Evolutionary conservation across 2,797 vertebrate genomes (phyloP), one percentile per base, ranked within the genome.

Genomic region (Rachycentron canadum): DNA sequence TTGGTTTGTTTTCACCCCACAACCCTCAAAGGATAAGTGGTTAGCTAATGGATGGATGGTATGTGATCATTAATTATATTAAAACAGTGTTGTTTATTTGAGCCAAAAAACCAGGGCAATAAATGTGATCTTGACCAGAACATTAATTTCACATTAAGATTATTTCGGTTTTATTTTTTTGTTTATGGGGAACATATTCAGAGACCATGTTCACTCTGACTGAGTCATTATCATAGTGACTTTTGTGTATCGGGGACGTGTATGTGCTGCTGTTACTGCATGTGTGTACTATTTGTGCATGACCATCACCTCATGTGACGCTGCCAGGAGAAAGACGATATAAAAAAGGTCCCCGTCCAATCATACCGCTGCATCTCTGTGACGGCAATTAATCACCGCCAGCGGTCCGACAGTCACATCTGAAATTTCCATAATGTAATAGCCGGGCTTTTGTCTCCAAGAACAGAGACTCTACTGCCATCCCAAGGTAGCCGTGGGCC

Each of bases 341-440:
- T n/a, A 21, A 43, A 80, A 68, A n/a, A 36, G 28, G 40, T 59
- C 13, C 7, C 26, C 7, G 32, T 59, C 32, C 58, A 50, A 55
- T 59, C 61, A 21, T 62, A 59, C 74, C 70, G 81, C 66, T 61
- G 56, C 72, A 57, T 77, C 76, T 63, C 67, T 53, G 40, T 68
- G 69, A 9, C 19, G 67, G 74, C 62, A 89, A 91, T 92, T 86
- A 90, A 92, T 89, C 88, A 91, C 81, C 41, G n/a, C 34, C 78
- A 62, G 73, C 49, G 7, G 55, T 70, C 63, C 61, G 30, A 62
- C 78, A 64, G 76, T 81, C 66, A 36, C 56, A 82, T 75, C 68
- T 50, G 43, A 82, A 73, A 90, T 91, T 88, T 92, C 70, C 83
- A 90, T 89, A 90, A 82, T 71, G 64, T 81, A 83, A 83, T 78